Evolutionary conservation across 2,797 vertebrate genomes (phyloP).

Genomic region (Cuculus canorus): DNA sequence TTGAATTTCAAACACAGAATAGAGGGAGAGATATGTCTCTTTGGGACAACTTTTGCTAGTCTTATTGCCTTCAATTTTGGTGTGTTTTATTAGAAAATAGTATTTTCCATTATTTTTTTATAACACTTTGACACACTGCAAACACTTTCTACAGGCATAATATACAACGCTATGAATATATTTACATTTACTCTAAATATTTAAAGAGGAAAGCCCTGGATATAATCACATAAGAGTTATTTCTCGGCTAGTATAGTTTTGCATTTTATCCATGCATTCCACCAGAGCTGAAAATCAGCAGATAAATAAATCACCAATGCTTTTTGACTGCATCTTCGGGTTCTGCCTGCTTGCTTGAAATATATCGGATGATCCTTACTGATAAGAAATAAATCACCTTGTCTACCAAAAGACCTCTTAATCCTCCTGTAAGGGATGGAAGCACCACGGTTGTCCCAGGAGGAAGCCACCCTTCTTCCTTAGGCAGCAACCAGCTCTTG

Average conservation of each 20-base stretch:
- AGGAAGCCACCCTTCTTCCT: accelerated
- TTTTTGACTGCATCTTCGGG: background rate
- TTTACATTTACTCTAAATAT: conserved; percentile 53
- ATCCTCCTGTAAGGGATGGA: background rate
- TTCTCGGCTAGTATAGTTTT: background rate
- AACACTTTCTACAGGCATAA: conserved; percentile 24
- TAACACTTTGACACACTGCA: conserved; percentile 16
- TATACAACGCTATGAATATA: conserved; percentile 38
- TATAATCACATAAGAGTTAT: background rate
- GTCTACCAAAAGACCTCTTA: background rate
- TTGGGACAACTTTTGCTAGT: conserved; percentile 4
- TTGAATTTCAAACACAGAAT: conserved; percentile 45
- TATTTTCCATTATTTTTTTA: conserved; percentile 29
- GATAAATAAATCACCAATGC: background rate
- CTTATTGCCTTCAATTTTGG: conserved; percentile 16
- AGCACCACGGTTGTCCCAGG: accelerated
- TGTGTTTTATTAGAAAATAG: conserved; percentile 40
- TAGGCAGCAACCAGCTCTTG: accelerated
- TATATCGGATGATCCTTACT: background rate
- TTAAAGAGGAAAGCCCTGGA: conserved; percentile 14
- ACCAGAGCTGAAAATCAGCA: background rate
- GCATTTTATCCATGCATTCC: background rate
- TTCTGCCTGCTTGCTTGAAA: background rate
- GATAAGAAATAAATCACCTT: background rate
- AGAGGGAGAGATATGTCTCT: background rate